Percentiles rank a stretch among this genome's conserved stretches.
phyloP scores from a whole-genome alignment of 2,888 invertebrate genomes.

The Ganaspis brasiliensis region DNA sequence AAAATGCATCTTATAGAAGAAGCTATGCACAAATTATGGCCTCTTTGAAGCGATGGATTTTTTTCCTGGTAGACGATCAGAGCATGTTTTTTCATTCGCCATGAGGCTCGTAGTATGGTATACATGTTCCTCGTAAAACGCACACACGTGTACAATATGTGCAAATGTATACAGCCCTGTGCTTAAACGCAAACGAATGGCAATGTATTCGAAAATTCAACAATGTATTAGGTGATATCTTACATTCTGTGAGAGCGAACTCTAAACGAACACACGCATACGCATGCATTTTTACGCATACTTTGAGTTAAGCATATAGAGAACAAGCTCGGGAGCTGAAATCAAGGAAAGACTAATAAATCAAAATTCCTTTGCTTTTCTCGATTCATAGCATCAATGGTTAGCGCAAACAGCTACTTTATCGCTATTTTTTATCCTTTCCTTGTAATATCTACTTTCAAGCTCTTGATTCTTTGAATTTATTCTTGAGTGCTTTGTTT shows the following conservation, averaged over 20 bases:
- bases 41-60: conserved; percentile 26
- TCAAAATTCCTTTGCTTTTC: conserved; percentile 33
- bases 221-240: conserved; percentile 27
- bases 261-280: conserved; percentile 6
- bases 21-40: not conserved
- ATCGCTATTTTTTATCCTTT: conserved; percentile 18
- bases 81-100: conserved; percentile 47
- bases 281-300: conserved; percentile 40
- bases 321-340: conserved; percentile 10
- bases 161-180: conserved; percentile 45
- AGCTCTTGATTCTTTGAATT: conserved; percentile 19
- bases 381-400: conserved; percentile 17
- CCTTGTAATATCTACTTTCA: conserved; percentile 13
- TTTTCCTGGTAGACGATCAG: conserved; percentile 29
- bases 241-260: conserved; percentile 2
- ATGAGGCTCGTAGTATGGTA: conserved; percentile 40
- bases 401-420: conserved; percentile 10
- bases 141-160: conserved; percentile 49
- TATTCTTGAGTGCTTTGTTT: conserved; percentile 20
- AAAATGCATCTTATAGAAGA: not conserved
- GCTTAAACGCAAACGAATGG: conserved; percentile 27
- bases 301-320: not conserved
- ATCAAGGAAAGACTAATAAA: conserved; percentile 33
- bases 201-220: conserved; percentile 25
- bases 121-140: conserved; percentile 39